These are phyloP conservation scores for Eira barbara DNA, from an alignment of 2,113 vertebrate genomes.

Conservation along the genomic window DNA sequence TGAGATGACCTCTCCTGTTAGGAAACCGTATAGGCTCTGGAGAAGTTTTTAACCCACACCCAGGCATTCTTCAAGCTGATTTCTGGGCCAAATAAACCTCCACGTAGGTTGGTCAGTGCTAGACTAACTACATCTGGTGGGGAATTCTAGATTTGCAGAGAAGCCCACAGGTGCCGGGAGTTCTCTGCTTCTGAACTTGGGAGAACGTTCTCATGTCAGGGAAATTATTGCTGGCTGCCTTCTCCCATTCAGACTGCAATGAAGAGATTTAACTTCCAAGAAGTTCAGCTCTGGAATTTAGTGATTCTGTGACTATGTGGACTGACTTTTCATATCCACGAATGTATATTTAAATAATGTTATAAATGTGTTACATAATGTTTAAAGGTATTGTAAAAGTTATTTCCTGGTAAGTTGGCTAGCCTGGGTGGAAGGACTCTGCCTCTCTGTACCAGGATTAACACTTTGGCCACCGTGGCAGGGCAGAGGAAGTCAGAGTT, in stretches of 20 bases:
- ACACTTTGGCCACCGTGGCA: background rate
- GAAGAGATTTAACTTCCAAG: background rate
- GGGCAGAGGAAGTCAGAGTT: background rate
- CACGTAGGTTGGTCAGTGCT: background rate
- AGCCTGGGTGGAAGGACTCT: background rate
- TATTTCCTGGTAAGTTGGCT: background rate
- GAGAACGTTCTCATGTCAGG: background rate
- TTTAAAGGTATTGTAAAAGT: background rate
- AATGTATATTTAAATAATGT: background rate
- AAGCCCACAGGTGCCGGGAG: background rate
- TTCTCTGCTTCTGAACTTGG: background rate
- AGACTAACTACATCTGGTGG: background rate
- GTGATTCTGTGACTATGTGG: background rate
- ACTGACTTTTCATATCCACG: background rate
- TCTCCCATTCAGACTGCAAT: background rate
- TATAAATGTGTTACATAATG: background rate
- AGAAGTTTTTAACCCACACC: background rate
- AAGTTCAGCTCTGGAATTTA: background rate
- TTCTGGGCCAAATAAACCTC: background rate
- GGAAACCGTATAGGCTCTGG: background rate
- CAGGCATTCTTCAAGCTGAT: background rate
- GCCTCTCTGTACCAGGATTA: background rate
- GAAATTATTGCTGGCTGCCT: background rate
- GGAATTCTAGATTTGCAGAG: background rate
- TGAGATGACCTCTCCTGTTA: background rate